Evolutionary conservation across 2,113 vertebrate species (phyloP).

Genomic region (Perca fluviatilis): DNA sequence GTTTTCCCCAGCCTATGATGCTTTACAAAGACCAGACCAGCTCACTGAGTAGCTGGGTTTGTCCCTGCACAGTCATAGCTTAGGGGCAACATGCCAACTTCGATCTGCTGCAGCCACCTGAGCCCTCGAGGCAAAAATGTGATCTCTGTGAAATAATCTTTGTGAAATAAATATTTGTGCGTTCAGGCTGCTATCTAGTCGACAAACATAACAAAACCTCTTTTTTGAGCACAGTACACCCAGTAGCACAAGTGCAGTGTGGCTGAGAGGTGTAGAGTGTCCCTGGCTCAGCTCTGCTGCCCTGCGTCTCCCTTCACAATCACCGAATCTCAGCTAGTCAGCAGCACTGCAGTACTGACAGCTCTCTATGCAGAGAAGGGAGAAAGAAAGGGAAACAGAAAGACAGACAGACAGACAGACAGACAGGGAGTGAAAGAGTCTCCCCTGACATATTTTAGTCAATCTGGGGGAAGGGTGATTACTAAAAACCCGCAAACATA

Average conservation of each 20-base stretch:
- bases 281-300: constrained; percentile 66
- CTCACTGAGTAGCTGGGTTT: neutral
- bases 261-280: constrained; percentile 49
- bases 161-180: constrained; percentile 41
- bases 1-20: neutral
- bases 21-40: constrained; percentile 2
- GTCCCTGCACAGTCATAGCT: constrained; percentile 49
- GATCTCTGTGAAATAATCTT: constrained; percentile 17
- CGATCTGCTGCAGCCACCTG: constrained; percentile 21
- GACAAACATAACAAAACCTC: neutral
- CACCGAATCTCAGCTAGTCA: constrained; percentile 46
- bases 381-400: neutral
- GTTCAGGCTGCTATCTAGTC: neutral
- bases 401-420: neutral
- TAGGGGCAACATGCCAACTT: constrained; percentile 33
- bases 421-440: neutral
- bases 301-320: constrained; percentile 43
- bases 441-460: neutral
- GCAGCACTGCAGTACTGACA: constrained; percentile 59
- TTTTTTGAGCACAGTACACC: neutral
- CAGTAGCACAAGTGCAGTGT: constrained; percentile 17
- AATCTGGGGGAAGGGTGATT: neutral
- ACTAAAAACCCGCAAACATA: neutral
- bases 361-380: neutral
- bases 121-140: constrained; percentile 5